A percentile compares a stretch with the other conserved stretches of the same genome.
phyloP scores from a whole-genome alignment of 2,113 vertebrate species.

The Camelus dromedarius region DNA sequence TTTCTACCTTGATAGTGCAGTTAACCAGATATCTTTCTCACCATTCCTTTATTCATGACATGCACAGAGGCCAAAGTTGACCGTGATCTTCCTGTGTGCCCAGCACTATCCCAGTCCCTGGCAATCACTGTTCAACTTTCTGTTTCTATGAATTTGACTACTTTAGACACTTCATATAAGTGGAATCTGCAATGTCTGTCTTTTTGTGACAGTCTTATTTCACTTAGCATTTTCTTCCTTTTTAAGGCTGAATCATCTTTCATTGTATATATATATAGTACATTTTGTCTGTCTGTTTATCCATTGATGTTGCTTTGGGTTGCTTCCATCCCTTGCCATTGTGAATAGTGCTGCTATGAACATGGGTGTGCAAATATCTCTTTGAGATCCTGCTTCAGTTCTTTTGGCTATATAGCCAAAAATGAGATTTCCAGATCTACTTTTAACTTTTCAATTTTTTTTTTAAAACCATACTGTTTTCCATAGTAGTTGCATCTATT shows the following conservation, averaged over 20 bases:
- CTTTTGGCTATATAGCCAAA: not conserved
- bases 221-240: no score
- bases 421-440: not conserved
- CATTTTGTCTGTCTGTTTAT: no score
- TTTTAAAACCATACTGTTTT: not conserved
- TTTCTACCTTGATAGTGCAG: not conserved
- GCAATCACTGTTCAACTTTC: no score
- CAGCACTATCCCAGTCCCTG: no score
- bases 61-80: rapidly evolving
- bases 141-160: no score
- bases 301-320: no score
- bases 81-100: not conserved
- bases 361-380: not conserved
- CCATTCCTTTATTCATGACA: not conserved
- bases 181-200: no score
- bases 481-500: no score
- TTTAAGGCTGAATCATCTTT: no score
- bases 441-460: not conserved
- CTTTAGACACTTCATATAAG: no score
- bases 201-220: no score
- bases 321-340: not conserved
- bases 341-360: not conserved
- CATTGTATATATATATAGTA: no score
- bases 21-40: not conserved
- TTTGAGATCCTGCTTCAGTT: not conserved